Conservation (phyloP, 1,140 invertebrate genomes). For the Matsumurasca onukii region DNA sequence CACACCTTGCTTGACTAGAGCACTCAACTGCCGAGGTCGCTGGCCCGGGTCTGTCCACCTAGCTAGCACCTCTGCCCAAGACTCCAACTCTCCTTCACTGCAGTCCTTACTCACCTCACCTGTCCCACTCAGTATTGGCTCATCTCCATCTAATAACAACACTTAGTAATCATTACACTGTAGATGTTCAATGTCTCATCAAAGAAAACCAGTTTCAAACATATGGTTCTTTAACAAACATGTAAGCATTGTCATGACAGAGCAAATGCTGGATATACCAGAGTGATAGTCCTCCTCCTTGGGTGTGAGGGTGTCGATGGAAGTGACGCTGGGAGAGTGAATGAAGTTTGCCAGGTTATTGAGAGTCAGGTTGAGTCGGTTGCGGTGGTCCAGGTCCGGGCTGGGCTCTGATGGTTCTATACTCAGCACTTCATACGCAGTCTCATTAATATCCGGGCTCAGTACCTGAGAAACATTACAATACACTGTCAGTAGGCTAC, state of each 20-base stretch:
- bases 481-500: not conserved
- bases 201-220: not conserved
- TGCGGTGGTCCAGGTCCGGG: slow-evolving; percentile 79
- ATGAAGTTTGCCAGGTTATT: slow-evolving; percentile 66
- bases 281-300: slow-evolving; percentile 71
- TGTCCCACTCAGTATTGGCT: slow-evolving; percentile 93
- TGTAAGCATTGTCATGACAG: no score
- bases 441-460: slow-evolving; percentile 56
- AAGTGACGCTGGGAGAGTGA: slow-evolving; percentile 69
- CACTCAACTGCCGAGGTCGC: slow-evolving; percentile 71
- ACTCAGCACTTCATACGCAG: slow-evolving; percentile 75
- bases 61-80: slow-evolving; percentile 87
- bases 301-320: slow-evolving; percentile 72
- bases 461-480: slow-evolving; percentile 47
- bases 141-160: slow-evolving; percentile 76
- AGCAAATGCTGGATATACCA: slow-evolving; percentile 59
- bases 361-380: slow-evolving; percentile 70
- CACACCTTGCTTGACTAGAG: slow-evolving; percentile 84
- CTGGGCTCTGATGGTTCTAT: slow-evolving; percentile 82
- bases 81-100: slow-evolving; percentile 85
- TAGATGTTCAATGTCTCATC: not conserved
- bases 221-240: no score
- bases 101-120: slow-evolving; percentile 97
- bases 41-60: slow-evolving; percentile 72
- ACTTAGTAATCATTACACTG: no score